Percentiles rank a stretch among this genome's conserved stretches.
phyloP scores from a whole-genome alignment of 2,888 invertebrate species.

The Choreutis nemorana region DNA sequence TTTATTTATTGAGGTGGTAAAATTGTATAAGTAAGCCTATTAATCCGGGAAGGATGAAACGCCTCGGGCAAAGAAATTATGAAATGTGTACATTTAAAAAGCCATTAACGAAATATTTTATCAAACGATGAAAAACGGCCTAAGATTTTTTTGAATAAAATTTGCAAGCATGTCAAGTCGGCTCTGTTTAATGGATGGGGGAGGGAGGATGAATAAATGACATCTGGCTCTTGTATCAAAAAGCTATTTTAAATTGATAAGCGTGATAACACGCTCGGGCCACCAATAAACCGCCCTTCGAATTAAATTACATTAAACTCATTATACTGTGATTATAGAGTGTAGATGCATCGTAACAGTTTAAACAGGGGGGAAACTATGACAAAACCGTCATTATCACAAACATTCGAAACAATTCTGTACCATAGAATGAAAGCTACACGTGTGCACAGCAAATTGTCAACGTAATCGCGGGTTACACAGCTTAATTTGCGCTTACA shows the following conservation, averaged over 20 bases:
- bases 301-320: slow-evolving; percentile 49
- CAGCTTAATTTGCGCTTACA: slow-evolving; percentile 21
- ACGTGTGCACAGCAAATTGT: slow-evolving; percentile 39
- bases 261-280: slow-evolving; percentile 44
- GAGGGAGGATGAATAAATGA: slow-evolving; percentile 17
- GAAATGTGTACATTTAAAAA: slow-evolving; percentile 8
- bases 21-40: no score
- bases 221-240: slow-evolving; percentile 54
- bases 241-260: slow-evolving; percentile 52
- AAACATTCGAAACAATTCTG: slow-evolving; percentile 17
- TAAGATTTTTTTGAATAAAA: slow-evolving; percentile 5
- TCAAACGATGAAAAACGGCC: slow-evolving; percentile 9
- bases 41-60: slow-evolving; percentile 1
- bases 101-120: slow-evolving; percentile 8
- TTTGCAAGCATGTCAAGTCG: slow-evolving; percentile 7
- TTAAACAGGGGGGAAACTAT: slow-evolving; percentile 23
- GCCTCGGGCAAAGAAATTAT: slow-evolving; percentile 9
- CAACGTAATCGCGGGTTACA: slow-evolving; percentile 20
- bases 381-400: slow-evolving; percentile 23
- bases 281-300: slow-evolving; percentile 46
- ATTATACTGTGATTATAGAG: slow-evolving; percentile 45
- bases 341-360: slow-evolving; percentile 18
- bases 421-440: slow-evolving; percentile 18
- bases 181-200: slow-evolving; percentile 7
- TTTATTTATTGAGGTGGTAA: no score